These are phyloP conservation scores for Busseola fusca DNA, from an alignment of 2,888 invertebrate species.

Conservation along the genomic window DNA sequence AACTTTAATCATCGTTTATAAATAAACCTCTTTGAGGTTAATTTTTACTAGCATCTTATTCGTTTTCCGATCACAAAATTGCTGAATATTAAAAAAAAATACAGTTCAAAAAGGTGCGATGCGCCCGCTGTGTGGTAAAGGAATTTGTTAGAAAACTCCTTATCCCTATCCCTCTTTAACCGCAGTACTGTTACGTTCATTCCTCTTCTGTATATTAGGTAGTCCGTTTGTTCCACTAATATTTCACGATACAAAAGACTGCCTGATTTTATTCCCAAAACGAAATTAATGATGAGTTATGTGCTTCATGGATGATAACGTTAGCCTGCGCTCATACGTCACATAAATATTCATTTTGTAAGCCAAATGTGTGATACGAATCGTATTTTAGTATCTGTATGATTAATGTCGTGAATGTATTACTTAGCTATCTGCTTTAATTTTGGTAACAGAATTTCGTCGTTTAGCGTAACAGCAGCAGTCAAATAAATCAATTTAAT, in stretches of 20 bases:
- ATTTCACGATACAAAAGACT: slow-evolving; percentile 10
- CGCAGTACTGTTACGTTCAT: neutral
- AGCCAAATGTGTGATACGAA: slow-evolving; percentile 41
- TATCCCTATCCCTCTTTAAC: neutral
- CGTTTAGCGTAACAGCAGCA: neutral
- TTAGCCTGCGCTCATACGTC: slow-evolving; percentile 33
- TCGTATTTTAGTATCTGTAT: slow-evolving; percentile 43
- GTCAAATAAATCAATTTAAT: neutral
- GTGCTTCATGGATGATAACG: slow-evolving; percentile 37
- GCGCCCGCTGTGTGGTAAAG: neutral
- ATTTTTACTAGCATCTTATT: neutral
- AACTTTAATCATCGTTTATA: too few species aligned
- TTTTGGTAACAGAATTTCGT: neutral
- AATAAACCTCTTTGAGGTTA: neutral
- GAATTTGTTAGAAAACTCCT: neutral
- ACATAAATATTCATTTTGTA: slow-evolving; percentile 58
- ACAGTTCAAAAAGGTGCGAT: neutral
- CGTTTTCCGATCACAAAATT: neutral
- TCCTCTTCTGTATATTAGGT: neutral
- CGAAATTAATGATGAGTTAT: slow-evolving; percentile 50
- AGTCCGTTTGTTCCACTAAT: neutral
- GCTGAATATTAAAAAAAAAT: neutral
- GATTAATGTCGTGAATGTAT: slow-evolving; percentile 42
- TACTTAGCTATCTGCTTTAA: slow-evolving; percentile 3
- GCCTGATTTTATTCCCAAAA: slow-evolving; percentile 30